Evolutionary conservation across 2,888 invertebrate species (phyloP).

Genomic region (Cerceris ruficornis): DNA sequence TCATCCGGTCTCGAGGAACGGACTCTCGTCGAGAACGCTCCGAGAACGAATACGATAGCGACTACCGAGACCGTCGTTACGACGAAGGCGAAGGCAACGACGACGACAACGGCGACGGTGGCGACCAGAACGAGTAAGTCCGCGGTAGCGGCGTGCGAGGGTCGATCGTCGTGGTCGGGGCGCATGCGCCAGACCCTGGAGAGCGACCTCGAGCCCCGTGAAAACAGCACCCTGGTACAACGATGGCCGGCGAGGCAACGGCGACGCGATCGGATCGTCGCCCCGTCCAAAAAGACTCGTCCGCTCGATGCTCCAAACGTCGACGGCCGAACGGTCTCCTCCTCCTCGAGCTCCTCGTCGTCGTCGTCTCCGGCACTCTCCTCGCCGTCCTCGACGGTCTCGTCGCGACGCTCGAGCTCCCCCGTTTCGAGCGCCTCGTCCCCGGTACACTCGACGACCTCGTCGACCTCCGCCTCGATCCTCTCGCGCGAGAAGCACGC

Average conservation of each 20-base stretch:
- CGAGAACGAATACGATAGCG: constrained; percentile 12
- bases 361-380: constrained; percentile 53
- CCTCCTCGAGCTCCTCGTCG: constrained; percentile 30
- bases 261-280: constrained; percentile 23
- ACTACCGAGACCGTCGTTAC: constrained; percentile 19
- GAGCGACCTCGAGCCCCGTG: constrained; percentile 74
- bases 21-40: constrained; percentile 9
- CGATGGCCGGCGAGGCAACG: constrained; percentile 54
- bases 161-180: constrained; percentile 78
- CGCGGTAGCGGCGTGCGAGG: constrained; percentile 64
- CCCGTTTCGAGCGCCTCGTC: constrained; percentile 55
- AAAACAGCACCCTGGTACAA: constrained; percentile 80
- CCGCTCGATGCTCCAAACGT: constrained; percentile 7
- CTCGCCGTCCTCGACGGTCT: constrained; percentile 44
- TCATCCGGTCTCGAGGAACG: constrained; percentile 74
- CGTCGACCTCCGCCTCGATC: constrained; percentile 30
- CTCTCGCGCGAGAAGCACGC: constrained; percentile 11
- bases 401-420: constrained; percentile 50
- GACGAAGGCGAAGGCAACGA: constrained; percentile 14
- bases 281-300: constrained; percentile 25
- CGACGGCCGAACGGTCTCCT: constrained; percentile 24
- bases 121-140: constrained; percentile 50
- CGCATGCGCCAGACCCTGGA: constrained; percentile 82
- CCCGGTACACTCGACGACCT: constrained; percentile 42
- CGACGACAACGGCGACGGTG: constrained; percentile 28